These are phyloP conservation scores for Passer montanus DNA, from an alignment of 2,113 vertebrate genomes.

Conservation along the genomic window DNA sequence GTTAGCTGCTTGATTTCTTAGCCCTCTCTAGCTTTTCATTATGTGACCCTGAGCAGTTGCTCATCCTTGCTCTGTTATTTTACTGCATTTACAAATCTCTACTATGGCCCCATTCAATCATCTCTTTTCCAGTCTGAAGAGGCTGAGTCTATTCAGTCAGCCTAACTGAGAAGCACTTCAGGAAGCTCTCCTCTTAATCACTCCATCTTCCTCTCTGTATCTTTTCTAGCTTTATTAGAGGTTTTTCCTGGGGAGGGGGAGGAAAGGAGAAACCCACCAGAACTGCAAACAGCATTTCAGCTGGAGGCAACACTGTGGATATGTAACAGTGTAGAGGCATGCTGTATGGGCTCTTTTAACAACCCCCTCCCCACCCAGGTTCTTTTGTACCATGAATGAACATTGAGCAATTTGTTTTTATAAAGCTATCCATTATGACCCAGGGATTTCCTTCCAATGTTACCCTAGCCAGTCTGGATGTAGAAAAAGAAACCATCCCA, in stretches of 20 bases:
- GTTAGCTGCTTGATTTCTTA: neutral
- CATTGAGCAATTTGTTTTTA: neutral
- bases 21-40: neutral
- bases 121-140: neutral
- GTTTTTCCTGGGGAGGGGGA: neutral
- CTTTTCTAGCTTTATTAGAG: neutral
- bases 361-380: neutral
- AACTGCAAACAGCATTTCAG: neutral
- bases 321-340: rapidly evolving
- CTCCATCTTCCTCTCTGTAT: neutral
- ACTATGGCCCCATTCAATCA: neutral
- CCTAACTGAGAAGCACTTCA: neutral
- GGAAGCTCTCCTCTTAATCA: neutral
- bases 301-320: neutral
- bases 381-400: neutral
- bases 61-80: neutral
- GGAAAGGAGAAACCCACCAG: neutral
- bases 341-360: neutral
- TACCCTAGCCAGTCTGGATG: neutral
- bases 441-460: neutral
- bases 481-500: neutral
- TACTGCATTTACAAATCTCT: neutral
- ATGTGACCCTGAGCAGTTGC: neutral
- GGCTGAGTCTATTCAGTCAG: neutral
- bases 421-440: neutral